phyloP scores from a whole-genome alignment of 2,888 invertebrate species.

The Himalopsyche anomala region DNA sequence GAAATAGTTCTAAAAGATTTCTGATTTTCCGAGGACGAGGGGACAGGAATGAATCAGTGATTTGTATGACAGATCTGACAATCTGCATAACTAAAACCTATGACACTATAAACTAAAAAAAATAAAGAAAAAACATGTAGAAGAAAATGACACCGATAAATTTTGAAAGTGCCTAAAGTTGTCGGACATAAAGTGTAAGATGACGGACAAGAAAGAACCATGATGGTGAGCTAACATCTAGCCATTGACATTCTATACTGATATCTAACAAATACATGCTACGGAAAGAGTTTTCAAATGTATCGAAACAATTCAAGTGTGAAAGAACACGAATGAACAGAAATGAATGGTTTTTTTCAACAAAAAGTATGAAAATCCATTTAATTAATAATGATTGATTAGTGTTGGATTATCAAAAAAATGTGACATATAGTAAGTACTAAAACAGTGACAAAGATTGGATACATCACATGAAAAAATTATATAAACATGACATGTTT shows the following conservation, averaged over 20 bases:
- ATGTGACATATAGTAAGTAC: neutral
- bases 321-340: neutral
- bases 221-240: conserved; percentile 10
- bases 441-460: neutral
- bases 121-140: neutral
- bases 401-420: neutral
- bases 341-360: neutral
- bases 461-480: neutral
- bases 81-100: conserved; percentile 14
- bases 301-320: neutral
- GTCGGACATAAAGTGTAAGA: neutral
- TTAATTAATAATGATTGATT: neutral
- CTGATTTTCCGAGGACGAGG: neutral
- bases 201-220: neutral
- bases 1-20: neutral
- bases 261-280: conserved; percentile 4
- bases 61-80: neutral
- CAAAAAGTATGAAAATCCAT: neutral
- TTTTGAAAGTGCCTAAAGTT: neutral
- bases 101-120: neutral
- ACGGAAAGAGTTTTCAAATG: neutral
- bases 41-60: conserved; percentile 18
- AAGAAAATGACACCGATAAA: neutral
- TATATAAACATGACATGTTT: too few species aligned
- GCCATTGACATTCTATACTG: conserved; percentile 9